Evolutionary conservation across 2,113 vertebrate genomes (phyloP), one percentile per base, ranked within the genome.

Genomic region (Brachypteracias leptosomus): DNA sequence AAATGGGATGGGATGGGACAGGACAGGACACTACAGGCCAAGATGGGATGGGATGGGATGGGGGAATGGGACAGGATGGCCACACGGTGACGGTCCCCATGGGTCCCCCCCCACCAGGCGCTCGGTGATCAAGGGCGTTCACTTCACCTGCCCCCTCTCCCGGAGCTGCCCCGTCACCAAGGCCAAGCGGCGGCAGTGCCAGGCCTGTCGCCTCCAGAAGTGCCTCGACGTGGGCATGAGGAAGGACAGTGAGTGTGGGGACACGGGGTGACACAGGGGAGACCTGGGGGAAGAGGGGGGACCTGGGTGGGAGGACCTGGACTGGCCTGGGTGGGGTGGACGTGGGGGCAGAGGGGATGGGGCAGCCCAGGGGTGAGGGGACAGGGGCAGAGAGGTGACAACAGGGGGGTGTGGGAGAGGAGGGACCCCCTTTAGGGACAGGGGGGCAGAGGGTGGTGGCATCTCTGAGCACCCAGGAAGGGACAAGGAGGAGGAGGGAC

Each of bases 111-210:
- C 72, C 86, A 36, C 42, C 15, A 98, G 98, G n/a, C 89, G 97
- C 28, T 97, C 97, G 3, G 81, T 96, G 42, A 94, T 31, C 82
- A 97, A 97, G 85, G 96, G 87, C 1, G 26, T 81, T 13, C 44
- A 5, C 44, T 97, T 95, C 78, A 88, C 70, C 59, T 98, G 97
- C 46, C 94, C 97, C 40, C 97, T 97, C 24, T 8, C 89, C 31
- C 96, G 62, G 74, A 91, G 83, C 75, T 98, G 98, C 84, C 65
- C 93, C 16, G 4, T 98, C 96, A 97, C 77, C 87, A 97, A 97
- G 88, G 75, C 91, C 93, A 98, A 98, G 95, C 90, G 98, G 19
- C 85, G 97, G 38, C 97, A 97, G 52, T 98, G 98, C 93, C 98
- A 97, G 36, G 98, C 97, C 33, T 98, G 98, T 21, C 96, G 98